Evolutionary conservation across 2,888 invertebrate species (phyloP).

Genomic region (Drosophila nigricruria): DNA sequence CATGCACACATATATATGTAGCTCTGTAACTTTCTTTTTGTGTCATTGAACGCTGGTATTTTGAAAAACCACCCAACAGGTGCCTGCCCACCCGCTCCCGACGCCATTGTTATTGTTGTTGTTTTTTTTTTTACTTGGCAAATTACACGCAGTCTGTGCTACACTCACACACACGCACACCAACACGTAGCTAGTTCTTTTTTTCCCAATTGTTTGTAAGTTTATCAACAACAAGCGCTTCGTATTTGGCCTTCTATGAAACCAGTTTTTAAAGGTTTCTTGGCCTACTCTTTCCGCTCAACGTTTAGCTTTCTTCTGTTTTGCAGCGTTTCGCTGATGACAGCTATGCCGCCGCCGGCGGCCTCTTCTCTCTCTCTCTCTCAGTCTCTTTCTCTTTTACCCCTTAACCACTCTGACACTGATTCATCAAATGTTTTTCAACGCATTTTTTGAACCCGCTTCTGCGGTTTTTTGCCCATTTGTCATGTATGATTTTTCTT

Average conservation of each 20-base stretch:
- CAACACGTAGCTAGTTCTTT: slow-evolving; percentile 36
- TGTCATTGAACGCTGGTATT: slow-evolving; percentile 66
- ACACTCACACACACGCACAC: slow-evolving; percentile 10
- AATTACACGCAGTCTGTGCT: slow-evolving; percentile 58
- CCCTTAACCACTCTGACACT: slow-evolving; percentile 29
- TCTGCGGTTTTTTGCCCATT: slow-evolving; percentile 32
- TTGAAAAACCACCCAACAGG: slow-evolving; percentile 59
- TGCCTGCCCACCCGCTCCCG: slow-evolving; percentile 39
- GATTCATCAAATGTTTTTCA: slow-evolving; percentile 59
- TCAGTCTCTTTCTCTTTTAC: background rate
- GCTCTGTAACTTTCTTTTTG: slow-evolving; percentile 74
- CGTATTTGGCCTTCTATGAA: slow-evolving; percentile 69
- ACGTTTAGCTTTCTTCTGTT: slow-evolving; percentile 74
- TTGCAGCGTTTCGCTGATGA: slow-evolving; percentile 73
- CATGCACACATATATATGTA: slow-evolving; percentile 4
- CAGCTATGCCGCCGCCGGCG: slow-evolving; percentile 71
- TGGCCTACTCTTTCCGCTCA: slow-evolving; percentile 61
- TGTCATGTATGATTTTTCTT: slow-evolving; percentile 42
- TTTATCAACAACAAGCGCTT: slow-evolving; percentile 51
- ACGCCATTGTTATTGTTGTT: slow-evolving; percentile 38
- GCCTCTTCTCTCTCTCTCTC: background rate
- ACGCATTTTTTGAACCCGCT: slow-evolving; percentile 38
- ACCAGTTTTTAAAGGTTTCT: slow-evolving; percentile 76
- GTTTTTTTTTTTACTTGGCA: slow-evolving; percentile 40
- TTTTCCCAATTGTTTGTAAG: slow-evolving; percentile 56